Percentiles rank a stretch among this genome's conserved stretches.
phyloP scores from a whole-genome alignment of 1,140 invertebrate genomes.

The Lamellibrachia luymesi region DNA sequence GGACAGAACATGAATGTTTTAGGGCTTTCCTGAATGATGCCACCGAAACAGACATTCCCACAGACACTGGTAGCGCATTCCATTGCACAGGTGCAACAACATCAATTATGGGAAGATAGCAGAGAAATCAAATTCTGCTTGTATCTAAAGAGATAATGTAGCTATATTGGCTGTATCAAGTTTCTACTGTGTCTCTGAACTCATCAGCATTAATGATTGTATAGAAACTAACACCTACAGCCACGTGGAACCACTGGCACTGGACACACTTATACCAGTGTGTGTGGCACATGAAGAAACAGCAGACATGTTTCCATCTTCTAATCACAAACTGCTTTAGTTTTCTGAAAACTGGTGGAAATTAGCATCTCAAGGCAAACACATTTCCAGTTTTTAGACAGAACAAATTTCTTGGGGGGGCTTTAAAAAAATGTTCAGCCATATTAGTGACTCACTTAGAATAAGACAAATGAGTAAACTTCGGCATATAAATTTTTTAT shows the following conservation, averaged over 20 bases:
- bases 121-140: not conserved
- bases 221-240: not conserved
- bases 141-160: not conserved
- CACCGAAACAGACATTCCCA: no score
- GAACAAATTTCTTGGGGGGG: not conserved
- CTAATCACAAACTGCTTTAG: not conserved
- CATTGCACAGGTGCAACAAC: no score
- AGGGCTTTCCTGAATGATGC: no score
- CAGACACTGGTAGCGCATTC: no score
- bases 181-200: not conserved
- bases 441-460: not conserved
- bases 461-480: not conserved
- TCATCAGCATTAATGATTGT: not conserved
- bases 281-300: not conserved
- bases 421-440: not conserved
- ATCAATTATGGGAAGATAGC: not conserved
- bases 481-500: not conserved
- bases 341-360: not conserved
- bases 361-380: not conserved
- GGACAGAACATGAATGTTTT: no score
- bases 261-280: not conserved
- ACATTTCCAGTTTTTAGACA: not conserved
- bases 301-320: not conserved
- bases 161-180: not conserved
- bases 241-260: not conserved